Evolutionary conservation across 2,113 vertebrate species (phyloP), one percentile per base, ranked within the genome.

Genomic region (Lathamus discolor): DNA sequence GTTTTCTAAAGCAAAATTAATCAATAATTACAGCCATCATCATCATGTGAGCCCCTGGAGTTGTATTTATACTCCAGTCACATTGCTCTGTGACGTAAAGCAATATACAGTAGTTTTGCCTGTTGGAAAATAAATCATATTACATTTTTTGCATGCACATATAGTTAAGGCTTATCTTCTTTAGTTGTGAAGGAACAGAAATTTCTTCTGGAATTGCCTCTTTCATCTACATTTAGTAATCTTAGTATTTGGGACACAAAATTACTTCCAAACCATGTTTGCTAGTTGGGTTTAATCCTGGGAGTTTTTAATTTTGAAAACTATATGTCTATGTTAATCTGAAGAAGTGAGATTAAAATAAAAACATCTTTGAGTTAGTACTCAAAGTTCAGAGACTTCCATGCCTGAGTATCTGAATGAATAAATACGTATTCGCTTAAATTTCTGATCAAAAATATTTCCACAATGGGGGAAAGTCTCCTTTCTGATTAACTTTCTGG

Each of bases 171-270:
- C 88, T 96, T 95, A 96, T 97, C 94, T 92, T 77, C 79, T 73
- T 82, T 48, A 51, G 35, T 93, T 4, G 10, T 64, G 83, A 72
- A 95, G 93, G 64, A 80, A 79, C 64, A 91, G 79, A 74, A 89
- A 93, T 91, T 89, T 91, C 91, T 80, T 82, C 77, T 84, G 90
- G 91, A 95, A 92, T 92, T 95, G 86, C 91, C 62, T 95, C 77
- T 97, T 95, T 95, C 93, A 95, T 93, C 91, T 96, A 15, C 70
- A 44, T 89, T 94, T 82, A 80, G 57, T 91, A 94, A 92, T 96
- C 90, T 84, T 78, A 83, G 86, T 83, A 94, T 92, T 94, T 86
- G 90, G 87, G 88, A 68, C 81, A 86, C 22, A 43, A 84, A 86
- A 82, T 86, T 13, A 94, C 86, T 96, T 87, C 64, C 88, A 88